Evolutionary conservation across 2,113 vertebrate genomes (phyloP).

Genomic region (Cervus canadensis): DNA sequence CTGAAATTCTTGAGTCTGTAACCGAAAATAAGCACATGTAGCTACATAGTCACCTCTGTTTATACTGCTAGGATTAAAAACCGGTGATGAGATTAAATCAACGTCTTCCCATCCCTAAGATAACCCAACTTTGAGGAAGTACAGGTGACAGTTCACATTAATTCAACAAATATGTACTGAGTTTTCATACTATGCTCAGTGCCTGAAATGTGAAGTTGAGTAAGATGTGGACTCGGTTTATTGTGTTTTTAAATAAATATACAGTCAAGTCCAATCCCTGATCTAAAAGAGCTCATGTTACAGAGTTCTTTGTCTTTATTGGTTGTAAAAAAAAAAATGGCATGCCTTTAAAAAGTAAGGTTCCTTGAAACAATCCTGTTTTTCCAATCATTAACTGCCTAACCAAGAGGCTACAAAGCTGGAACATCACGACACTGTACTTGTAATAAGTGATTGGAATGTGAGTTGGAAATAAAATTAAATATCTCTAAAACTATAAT

Average conservation of each 20-base stretch:
- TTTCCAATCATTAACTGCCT: constrained; percentile 2
- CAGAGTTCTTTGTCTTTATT: background rate
- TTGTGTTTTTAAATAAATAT: background rate
- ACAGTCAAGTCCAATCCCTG: background rate
- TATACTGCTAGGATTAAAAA: background rate
- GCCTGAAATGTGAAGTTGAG: background rate
- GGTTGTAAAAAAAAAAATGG: rapidly evolving
- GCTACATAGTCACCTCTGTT: background rate
- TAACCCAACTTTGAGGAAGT: background rate
- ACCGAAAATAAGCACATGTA: background rate
- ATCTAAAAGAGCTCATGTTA: background rate
- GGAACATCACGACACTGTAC: background rate
- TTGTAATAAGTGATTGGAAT: background rate
- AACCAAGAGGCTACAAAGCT: background rate
- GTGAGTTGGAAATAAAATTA: constrained; percentile 33
- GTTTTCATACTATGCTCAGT: background rate
- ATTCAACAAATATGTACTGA: background rate
- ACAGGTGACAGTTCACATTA: background rate
- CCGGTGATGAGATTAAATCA: background rate
- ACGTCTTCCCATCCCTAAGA: background rate
- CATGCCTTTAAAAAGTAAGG: background rate
- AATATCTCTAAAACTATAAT: background rate
- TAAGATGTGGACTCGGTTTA: background rate
- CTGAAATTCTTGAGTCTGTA: background rate
- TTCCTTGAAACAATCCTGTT: constrained; percentile 27